phyloP scores from a whole-genome alignment of 2,797 vertebrate genomes.

The Tapirus indicus region DNA sequence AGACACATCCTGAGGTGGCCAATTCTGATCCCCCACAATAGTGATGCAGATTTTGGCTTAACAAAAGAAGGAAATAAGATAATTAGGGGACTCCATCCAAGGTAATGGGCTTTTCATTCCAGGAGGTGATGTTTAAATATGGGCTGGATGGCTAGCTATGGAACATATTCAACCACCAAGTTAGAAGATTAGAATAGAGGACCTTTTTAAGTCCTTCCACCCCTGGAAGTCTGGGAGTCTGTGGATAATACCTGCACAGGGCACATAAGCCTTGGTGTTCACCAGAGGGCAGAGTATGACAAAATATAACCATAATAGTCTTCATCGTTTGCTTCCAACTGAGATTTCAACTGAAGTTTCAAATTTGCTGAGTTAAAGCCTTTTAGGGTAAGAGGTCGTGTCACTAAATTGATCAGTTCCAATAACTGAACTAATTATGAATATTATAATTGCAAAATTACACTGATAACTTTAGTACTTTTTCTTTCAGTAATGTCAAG shows the following conservation, averaged over 20 bases:
- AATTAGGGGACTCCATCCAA: not conserved
- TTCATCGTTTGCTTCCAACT: conserved; percentile 13
- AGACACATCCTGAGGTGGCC: too few relatives aligned
- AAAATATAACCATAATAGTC: not conserved
- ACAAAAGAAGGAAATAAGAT: not conserved
- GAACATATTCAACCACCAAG: not conserved
- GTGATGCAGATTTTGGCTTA: not conserved
- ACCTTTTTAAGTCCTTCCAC: not conserved
- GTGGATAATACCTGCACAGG: not conserved
- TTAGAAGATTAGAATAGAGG: not conserved
- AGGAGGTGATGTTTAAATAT: not conserved
- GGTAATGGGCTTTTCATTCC: not conserved
- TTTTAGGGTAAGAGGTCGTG: not conserved
- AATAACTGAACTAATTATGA: not conserved
- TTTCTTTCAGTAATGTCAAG: conserved; percentile 8
- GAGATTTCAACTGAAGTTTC: not conserved
- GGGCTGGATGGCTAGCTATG: not conserved
- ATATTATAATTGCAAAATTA: not conserved
- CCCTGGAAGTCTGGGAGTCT: not conserved
- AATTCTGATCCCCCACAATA: not conserved
- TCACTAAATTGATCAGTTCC: not conserved
- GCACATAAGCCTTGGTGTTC: not conserved
- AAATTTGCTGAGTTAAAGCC: not conserved
- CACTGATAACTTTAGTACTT: not conserved
- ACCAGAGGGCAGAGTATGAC: not conserved